Evolutionary conservation across 2,888 invertebrate species (phyloP), one percentile per base, ranked within the genome.

Genomic region (Cephus nigrinus): DNA sequence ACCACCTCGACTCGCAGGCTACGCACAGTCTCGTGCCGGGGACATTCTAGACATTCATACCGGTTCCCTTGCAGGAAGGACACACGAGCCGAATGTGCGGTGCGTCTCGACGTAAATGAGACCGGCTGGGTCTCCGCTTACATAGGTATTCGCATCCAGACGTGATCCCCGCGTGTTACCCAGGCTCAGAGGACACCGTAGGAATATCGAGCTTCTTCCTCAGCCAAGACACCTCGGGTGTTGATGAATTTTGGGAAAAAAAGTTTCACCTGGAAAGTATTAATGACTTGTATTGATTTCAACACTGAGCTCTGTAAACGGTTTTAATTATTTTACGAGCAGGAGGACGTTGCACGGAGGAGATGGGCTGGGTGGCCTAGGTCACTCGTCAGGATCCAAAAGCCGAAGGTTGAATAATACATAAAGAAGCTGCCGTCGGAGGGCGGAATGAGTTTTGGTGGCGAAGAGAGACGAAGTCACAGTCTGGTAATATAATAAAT

Each of bases 41-140:
- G 71, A 71, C 71, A 71, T 34, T 34, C 31, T 71, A 71, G 55
- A 55, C 71, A 71, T 34, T 34, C 34, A 33, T 71, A 71, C 34
- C 71, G 79, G 84, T 82, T 55, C 82, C 80, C 35, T 80, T 78
- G 78, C 79, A 23, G 23, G 74, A 73, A 75, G 79, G 76, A 75
- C 34, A 73, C 15, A 76, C 78, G 76, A 77, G 36, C 31, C 74
- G 72, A 40, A 77, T 80, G 77, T 79, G 78, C 71, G 81, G 80
- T 78, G 81, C 80, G 82, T 81, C 80, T 81, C 80, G 79, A 82
- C 55, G 85, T 83, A 82, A 85, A 84, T 82, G 83, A 84, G 85
- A 84, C 85, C 55, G 83, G 78, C 78, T 76, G 82, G 83, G 80
- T 87, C 86, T 86, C 86, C 84, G 82, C 86, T 87, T 87, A 87